Conservation (phyloP, 2,888 invertebrate genomes). For the Dryadula phaetusa region DNA sequence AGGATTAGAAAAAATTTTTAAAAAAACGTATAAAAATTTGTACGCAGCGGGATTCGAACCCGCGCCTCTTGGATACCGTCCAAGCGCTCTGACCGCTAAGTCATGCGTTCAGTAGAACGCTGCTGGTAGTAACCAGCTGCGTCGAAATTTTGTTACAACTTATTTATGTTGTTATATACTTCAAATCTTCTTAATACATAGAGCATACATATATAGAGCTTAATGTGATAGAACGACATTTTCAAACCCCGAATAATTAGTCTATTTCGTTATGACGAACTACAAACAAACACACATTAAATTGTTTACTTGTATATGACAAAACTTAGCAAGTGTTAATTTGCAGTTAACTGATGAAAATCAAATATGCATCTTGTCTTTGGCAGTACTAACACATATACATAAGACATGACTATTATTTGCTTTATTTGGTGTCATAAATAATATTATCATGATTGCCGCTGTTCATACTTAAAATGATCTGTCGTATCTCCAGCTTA, state of each 20-base stretch:
- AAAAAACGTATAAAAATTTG: too few species aligned
- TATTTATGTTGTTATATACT: too few species aligned
- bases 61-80: too few species aligned
- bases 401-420: not conserved
- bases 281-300: constrained; percentile 26
- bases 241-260: constrained; percentile 16
- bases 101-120: too few species aligned
- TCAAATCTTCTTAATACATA: too few species aligned
- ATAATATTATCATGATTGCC: not conserved
- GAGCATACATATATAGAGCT: too few species aligned
- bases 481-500: constrained; percentile 13
- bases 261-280: constrained; percentile 11
- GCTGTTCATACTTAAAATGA: constrained; percentile 10
- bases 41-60: too few species aligned
- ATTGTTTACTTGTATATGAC: constrained; percentile 36
- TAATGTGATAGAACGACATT: not conserved
- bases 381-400: constrained; percentile 26
- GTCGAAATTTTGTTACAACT: too few species aligned
- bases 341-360: constrained; percentile 51
- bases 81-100: too few species aligned
- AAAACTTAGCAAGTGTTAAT: constrained; percentile 51
- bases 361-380: constrained; percentile 46
- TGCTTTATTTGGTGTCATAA: not conserved
- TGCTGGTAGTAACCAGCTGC: too few species aligned
- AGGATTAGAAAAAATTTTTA: too few species aligned